Percentiles rank a stretch among this genome's conserved stretches.
phyloP scores from a whole-genome alignment of 2,888 invertebrate genomes.

The Oscheius sp. region DNA sequence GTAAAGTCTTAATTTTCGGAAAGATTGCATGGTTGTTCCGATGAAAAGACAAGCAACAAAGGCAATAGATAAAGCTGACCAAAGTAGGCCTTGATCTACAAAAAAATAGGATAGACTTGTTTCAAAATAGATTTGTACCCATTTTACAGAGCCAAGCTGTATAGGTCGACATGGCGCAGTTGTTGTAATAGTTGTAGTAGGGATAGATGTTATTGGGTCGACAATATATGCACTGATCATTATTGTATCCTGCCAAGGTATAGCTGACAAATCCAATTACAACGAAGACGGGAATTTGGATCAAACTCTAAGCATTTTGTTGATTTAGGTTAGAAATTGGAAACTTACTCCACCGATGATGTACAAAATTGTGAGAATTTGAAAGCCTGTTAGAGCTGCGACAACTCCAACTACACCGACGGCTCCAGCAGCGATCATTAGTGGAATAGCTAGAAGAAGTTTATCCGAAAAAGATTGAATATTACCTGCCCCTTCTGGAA shows the following conservation, averaged over 20 bases:
- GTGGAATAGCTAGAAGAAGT: conserved; percentile 7
- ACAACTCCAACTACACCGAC: conserved; percentile 4
- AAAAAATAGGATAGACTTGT: no score
- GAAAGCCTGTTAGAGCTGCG: conserved; percentile 11
- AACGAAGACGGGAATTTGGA: conserved; percentile 17
- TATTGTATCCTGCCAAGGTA: background rate
- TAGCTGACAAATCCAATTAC: conserved; percentile 18
- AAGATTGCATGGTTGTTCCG: background rate
- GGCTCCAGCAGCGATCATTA: conserved; percentile 21
- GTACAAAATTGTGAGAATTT: conserved; percentile 9
- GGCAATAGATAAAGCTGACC: conserved; percentile 13
- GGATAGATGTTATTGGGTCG: background rate
- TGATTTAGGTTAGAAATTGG: background rate
- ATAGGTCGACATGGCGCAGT: background rate
- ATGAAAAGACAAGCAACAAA: conserved; percentile 14
- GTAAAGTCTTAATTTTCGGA: conserved; percentile 3
- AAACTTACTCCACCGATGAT: background rate
- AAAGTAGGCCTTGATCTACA: conserved; percentile 4
- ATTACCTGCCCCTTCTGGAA: conserved; percentile 7
- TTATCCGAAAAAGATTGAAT: no score
- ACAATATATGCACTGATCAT: background rate
- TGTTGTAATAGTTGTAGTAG: background rate
- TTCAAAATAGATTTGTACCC: no score
- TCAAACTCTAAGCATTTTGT: background rate
- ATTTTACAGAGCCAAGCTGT: background rate